Conservation (phyloP, 1,140 invertebrate genomes). For the Trichomalopsis sarcophagae region DNA sequence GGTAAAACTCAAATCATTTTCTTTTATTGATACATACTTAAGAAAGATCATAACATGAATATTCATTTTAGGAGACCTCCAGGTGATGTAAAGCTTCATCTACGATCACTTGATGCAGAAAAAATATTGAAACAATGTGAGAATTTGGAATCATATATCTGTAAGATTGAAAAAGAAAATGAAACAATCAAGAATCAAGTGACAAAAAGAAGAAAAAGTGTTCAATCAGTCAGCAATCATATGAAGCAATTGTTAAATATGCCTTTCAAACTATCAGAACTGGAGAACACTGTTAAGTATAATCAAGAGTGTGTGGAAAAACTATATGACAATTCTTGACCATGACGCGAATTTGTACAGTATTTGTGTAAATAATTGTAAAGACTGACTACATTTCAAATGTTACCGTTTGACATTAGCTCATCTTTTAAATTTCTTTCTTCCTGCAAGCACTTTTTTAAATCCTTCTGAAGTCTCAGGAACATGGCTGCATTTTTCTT, state of each 20-base stretch:
- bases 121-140: constrained; percentile 58
- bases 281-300: constrained; percentile 50
- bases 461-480: constrained; percentile 45
- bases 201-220: constrained; percentile 52
- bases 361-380: no score
- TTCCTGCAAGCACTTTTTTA: constrained; percentile 35
- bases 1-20: constrained; percentile 54
- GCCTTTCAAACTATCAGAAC: constrained; percentile 44
- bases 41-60: constrained; percentile 16
- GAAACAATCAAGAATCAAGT: constrained; percentile 55
- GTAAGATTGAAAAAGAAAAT: constrained; percentile 60
- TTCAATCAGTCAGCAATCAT: constrained; percentile 17
- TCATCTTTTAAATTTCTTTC: constrained; percentile 15
- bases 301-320: constrained; percentile 49
- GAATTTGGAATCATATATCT: constrained; percentile 54
- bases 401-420: neutral
- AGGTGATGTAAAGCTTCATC: constrained; percentile 62
- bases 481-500: constrained; percentile 53
- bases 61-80: constrained; percentile 64
- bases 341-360: neutral
- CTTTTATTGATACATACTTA: neutral
- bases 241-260: constrained; percentile 50
- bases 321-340: constrained; percentile 17
- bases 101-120: constrained; percentile 60
- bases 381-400: neutral